phyloP scores from a whole-genome alignment of 2,888 invertebrate genomes.

The Cataglyphis altisquamis region DNA sequence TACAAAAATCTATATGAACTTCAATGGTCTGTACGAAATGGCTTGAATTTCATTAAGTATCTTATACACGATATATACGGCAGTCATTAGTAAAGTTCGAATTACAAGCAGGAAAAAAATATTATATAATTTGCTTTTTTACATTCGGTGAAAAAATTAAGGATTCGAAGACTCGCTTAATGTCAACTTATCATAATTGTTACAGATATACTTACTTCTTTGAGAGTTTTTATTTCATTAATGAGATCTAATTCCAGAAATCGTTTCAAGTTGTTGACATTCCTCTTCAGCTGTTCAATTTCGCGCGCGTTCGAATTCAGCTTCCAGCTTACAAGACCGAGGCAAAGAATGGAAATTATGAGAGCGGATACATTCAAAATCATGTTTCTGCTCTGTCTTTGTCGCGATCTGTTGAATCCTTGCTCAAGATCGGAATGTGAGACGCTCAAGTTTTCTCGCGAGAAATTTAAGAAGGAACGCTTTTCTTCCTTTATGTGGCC shows the following conservation, averaged over 20 bases:
- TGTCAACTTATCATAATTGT: neutral
- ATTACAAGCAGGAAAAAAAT: neutral
- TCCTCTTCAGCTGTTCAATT: slow-evolving; percentile 79
- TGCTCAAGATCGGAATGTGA: slow-evolving; percentile 82
- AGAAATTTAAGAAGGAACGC: slow-evolving; percentile 81
- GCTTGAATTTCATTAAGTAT: neutral
- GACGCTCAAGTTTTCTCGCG: slow-evolving; percentile 83
- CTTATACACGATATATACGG: neutral
- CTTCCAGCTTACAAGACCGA: slow-evolving; percentile 81
- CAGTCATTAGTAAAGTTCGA: neutral
- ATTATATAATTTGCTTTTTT: neutral
- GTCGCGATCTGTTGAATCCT: slow-evolving; percentile 77
- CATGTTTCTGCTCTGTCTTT: slow-evolving; percentile 71
- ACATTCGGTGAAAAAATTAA: neutral
- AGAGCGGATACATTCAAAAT: slow-evolving; percentile 77
- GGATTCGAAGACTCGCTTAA: neutral
- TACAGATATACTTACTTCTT: slow-evolving; percentile 80
- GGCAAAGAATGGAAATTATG: slow-evolving; percentile 77
- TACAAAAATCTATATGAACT: neutral
- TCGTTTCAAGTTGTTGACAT: slow-evolving; percentile 81
- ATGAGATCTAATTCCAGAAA: slow-evolving; percentile 81
- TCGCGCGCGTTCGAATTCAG: slow-evolving; percentile 78
- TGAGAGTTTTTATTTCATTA: slow-evolving; percentile 82
- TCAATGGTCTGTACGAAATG: neutral
- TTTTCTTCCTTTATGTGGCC: slow-evolving; percentile 76